Percentiles rank a stretch among this genome's conserved stretches.
phyloP scores from a whole-genome alignment of 2,797 vertebrate genomes.

The Meda fulgida region DNA sequence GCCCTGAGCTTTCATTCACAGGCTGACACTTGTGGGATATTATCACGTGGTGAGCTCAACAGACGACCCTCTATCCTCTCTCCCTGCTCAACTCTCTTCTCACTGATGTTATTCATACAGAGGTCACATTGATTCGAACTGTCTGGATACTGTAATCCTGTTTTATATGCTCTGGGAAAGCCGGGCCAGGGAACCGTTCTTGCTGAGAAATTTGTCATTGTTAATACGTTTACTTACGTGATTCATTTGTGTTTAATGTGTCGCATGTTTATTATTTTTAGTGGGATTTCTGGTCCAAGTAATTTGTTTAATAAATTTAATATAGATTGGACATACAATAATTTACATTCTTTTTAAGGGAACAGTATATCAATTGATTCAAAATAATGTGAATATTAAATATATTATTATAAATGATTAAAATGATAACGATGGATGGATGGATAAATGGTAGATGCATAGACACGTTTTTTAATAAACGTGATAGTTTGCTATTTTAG shows the following conservation, averaged over 20 bases:
- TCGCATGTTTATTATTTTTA: background rate
- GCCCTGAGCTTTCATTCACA: conserved; percentile 63
- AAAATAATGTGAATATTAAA: background rate
- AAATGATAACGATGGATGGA: background rate
- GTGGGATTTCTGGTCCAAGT: background rate
- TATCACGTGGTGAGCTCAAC: conserved; percentile 29
- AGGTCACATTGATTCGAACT: conserved; percentile 54
- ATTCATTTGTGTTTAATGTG: conserved; percentile 7
- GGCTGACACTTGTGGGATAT: conserved; percentile 52
- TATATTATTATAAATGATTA: background rate
- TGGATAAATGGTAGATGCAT: background rate
- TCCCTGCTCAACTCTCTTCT: conserved; percentile 43
- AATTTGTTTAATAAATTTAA: background rate
- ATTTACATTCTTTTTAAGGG: background rate
- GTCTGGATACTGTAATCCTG: conserved; percentile 66
- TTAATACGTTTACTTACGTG: conserved; percentile 30
- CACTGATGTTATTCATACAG: conserved; percentile 55
- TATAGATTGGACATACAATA: background rate
- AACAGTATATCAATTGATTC: background rate
- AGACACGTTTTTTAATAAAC: background rate
- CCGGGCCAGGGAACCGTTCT: conserved; percentile 42
- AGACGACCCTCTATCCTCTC: conserved; percentile 37
- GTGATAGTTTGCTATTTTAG: background rate
- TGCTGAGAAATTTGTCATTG: conserved; percentile 51
- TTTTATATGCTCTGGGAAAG: conserved; percentile 55